Conservation (phyloP, 2,113 vertebrate genomes). For the Oreochromis aureus region DNA sequence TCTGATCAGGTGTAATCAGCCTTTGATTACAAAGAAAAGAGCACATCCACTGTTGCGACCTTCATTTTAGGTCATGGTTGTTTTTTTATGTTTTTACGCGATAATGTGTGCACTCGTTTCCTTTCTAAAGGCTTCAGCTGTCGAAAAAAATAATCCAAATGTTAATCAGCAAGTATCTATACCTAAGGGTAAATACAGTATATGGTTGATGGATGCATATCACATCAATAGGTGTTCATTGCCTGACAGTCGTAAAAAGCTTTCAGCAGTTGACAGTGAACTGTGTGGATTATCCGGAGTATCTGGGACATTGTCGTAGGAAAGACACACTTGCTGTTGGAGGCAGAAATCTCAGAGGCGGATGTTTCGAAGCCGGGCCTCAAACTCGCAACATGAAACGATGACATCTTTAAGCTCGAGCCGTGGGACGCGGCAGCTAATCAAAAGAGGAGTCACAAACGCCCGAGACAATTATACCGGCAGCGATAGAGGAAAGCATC, state of each 20-base stretch:
- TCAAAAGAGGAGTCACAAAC: background rate
- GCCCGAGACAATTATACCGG: background rate
- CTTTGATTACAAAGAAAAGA: conserved; percentile 5
- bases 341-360: background rate
- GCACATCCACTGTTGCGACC: background rate
- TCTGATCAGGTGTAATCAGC: conserved; percentile 15
- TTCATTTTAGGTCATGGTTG: background rate
- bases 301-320: background rate
- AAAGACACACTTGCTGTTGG: background rate
- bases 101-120: background rate
- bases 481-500: background rate
- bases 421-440: background rate
- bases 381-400: background rate
- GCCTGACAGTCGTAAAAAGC: background rate
- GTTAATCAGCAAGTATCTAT: background rate
- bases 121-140: background rate
- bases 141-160: background rate
- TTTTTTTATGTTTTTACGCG: background rate
- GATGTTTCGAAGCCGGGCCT: background rate
- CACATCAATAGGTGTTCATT: background rate
- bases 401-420: background rate
- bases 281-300: background rate
- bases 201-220: background rate
- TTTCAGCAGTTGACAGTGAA: background rate
- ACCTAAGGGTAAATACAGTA: background rate